These are phyloP conservation scores for Oncopeltus fasciatus DNA, from an alignment of 1,140 invertebrate genomes.

Conservation along the genomic window DNA sequence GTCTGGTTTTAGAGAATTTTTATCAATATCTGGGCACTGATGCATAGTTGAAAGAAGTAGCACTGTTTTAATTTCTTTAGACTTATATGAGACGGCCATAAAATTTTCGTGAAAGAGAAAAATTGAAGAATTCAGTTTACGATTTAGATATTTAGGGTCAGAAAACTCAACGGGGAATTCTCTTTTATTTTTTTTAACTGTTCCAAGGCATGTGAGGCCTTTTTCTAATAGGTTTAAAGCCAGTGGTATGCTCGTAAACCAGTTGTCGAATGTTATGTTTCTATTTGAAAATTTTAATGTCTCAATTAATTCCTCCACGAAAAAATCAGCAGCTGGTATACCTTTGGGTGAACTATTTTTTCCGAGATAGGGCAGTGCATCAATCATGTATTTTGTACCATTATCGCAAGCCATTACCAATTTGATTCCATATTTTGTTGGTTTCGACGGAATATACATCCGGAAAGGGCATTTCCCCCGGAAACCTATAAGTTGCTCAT, in stretches of 20 bases:
- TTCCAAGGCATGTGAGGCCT: conserved; percentile 25
- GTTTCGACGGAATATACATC: conserved; percentile 29
- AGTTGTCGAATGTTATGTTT: conserved; percentile 29
- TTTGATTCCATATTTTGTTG: conserved; percentile 31
- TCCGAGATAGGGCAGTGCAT: conserved; percentile 28
- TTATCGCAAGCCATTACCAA: conserved; percentile 28
- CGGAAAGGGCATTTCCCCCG: conserved; percentile 28
- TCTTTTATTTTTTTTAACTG: conserved; percentile 26
- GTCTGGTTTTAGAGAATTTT: conserved; percentile 24
- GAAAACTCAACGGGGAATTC: conserved; percentile 19
- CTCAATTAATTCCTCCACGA: conserved; percentile 24
- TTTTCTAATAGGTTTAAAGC: conserved; percentile 17
- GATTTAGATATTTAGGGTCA: conserved; percentile 8
- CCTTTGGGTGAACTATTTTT: conserved; percentile 24
- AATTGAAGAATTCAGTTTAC: conserved; percentile 1
- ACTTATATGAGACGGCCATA: conserved; percentile 20
- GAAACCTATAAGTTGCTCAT: conserved; percentile 29
- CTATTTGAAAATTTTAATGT: conserved; percentile 22
- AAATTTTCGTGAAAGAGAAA: conserved; percentile 20
- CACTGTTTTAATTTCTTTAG: conserved; percentile 21
- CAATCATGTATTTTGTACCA: conserved; percentile 26
- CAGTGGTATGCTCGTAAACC: conserved; percentile 25
- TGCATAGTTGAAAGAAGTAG: conserved; percentile 20
- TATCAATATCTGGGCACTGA: conserved; percentile 9
- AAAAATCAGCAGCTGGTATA: conserved; percentile 15